phyloP scores from a whole-genome alignment of 2,113 vertebrate species.

The Menidia beryllina region DNA sequence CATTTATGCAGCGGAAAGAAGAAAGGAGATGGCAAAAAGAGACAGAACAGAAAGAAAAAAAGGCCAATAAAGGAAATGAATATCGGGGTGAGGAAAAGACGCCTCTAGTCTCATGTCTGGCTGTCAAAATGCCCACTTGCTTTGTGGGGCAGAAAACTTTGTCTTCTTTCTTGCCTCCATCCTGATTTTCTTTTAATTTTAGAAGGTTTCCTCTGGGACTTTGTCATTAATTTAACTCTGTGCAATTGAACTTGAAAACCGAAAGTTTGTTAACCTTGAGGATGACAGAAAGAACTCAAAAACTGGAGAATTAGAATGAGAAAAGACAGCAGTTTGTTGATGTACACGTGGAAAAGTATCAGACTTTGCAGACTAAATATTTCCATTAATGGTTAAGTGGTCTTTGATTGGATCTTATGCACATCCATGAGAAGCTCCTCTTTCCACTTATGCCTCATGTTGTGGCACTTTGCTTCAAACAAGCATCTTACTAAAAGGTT shows the following conservation, averaged over 20 bases:
- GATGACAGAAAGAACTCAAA: constrained; percentile 12
- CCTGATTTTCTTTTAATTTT: constrained; percentile 31
- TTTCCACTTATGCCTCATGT: constrained; percentile 9
- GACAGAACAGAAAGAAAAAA: constrained; percentile 52
- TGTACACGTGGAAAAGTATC: constrained; percentile 2
- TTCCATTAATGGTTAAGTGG: background rate
- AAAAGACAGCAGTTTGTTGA: constrained; percentile 11
- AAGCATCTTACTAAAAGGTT: constrained; percentile 11
- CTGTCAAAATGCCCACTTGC: constrained; percentile 53
- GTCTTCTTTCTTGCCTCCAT: background rate
- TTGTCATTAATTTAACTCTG: constrained; percentile 59
- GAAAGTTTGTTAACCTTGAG: constrained; percentile 51
- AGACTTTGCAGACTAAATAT: no score
- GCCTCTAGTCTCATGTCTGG: constrained; percentile 37
- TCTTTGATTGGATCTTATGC: background rate
- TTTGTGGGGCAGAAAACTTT: constrained; percentile 42
- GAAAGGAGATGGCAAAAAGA: constrained; percentile 33
- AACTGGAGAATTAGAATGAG: constrained; percentile 36
- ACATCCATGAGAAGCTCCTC: background rate
- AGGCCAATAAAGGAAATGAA: constrained; percentile 56
- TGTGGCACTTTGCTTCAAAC: background rate
- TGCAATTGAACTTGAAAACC: constrained; percentile 16
- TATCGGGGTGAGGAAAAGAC: constrained; percentile 57
- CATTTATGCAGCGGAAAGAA: constrained; percentile 41
- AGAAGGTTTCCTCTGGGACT: constrained; percentile 36